Conservation (phyloP, 2,888 invertebrate species). For the Cataglyphis livida region DNA sequence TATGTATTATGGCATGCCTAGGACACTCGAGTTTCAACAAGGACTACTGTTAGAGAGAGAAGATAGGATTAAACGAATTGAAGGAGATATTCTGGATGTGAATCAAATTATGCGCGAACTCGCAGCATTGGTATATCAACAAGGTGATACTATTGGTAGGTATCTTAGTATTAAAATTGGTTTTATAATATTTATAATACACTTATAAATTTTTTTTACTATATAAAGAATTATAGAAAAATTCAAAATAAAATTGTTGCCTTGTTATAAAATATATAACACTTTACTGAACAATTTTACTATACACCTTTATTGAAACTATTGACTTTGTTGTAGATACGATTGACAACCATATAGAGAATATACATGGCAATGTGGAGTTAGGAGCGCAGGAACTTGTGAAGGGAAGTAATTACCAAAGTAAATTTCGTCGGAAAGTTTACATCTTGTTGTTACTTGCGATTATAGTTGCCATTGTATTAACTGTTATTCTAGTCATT, state of each 20-base stretch:
- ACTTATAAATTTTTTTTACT: neutral
- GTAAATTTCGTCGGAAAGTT: slow-evolving; percentile 91
- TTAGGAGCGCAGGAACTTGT: slow-evolving; percentile 92
- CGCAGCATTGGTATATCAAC: slow-evolving; percentile 90
- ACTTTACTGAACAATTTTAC: no score
- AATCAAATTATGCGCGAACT: slow-evolving; percentile 94
- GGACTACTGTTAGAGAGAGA: slow-evolving; percentile 93
- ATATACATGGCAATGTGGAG: slow-evolving; percentile 91
- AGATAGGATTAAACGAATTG: slow-evolving; percentile 92
- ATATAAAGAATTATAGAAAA: neutral
- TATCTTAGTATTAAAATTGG: slow-evolving; percentile 48
- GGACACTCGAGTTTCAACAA: slow-evolving; percentile 91
- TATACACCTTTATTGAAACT: neutral
- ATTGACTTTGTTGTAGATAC: slow-evolving; percentile 87
- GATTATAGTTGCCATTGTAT: slow-evolving; percentile 89
- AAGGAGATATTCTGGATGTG: slow-evolving; percentile 93
- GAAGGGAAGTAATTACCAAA: slow-evolving; percentile 94
- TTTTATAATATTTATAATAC: neutral
- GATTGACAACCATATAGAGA: slow-evolving; percentile 93
- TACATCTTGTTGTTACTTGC: slow-evolving; percentile 90
- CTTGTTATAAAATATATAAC: neutral
- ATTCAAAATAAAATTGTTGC: neutral
- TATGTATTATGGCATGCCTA: slow-evolving; percentile 78
- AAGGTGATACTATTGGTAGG: slow-evolving; percentile 92
- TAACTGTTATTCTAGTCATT: slow-evolving; percentile 89